Evolutionary conservation across 2,888 invertebrate species (phyloP), one percentile per base, ranked within the genome.

Genomic region (Napeogenes sylphis): DNA sequence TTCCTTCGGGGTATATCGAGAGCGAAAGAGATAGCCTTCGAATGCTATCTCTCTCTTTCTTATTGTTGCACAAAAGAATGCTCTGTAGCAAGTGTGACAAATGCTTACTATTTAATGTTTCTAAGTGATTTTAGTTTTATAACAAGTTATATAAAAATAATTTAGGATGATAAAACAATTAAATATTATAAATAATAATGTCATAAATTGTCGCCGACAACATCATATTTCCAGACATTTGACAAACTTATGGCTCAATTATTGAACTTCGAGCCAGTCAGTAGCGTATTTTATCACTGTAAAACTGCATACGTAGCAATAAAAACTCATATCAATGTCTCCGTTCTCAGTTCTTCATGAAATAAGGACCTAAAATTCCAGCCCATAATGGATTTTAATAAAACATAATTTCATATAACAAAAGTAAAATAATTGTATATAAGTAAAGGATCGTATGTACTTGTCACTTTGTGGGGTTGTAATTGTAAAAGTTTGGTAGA

Each of bases 221-320:
- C n/a, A n/a, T 65, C 67, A n/a, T 59, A 53, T 53, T 62, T 58
- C 42, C 32, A 54, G 55, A 64, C 64, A 60, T 67, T 62, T 59
- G 56, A 57, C 62, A 56, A 59, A 64, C 56, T 62, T 63, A 65
- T 59, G 54, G 57, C 58, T 62, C 67, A 71, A 71, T 70, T 69
- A 70, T 61, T 56, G 57, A 67, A 71, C 63, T 68, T 65, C 21
- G 59, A 62, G 55, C 59, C 65, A 66, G 62, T 66, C 66, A 65
- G 65, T 66, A 62, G 64, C 58, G 62, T 59, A 71, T 62, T 71
- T 67, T 71, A 68, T 68, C 68, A 69, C 65, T 63, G 65, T 59
- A 59, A 57, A 68, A 63, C 70, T 68, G 71, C 73, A 65, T 65
- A 66, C 68, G 63, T 35, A 58, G 68, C 65, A 69, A 68, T 68